Percentiles rank a stretch among this genome's conserved stretches.
Conservation (phyloP, 2,888 invertebrate genomes). For the Orthosia gothica region DNA sequence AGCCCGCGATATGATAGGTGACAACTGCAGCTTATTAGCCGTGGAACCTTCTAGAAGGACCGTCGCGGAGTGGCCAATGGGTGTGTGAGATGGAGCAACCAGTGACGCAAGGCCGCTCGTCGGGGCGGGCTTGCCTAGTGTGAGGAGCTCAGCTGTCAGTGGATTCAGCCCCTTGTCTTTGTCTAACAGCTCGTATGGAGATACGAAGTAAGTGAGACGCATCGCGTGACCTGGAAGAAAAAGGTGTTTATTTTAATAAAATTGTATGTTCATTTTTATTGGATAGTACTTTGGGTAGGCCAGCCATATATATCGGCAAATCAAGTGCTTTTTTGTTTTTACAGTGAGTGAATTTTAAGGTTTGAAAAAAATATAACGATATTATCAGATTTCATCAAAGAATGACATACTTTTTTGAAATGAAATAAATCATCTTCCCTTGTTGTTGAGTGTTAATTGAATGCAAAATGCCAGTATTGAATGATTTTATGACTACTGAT, state of each 20-base stretch:
- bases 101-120: slow-evolving; percentile 83
- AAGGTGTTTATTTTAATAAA: background rate
- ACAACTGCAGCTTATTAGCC: slow-evolving; percentile 95
- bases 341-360: background rate
- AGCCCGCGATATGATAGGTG: slow-evolving; percentile 93
- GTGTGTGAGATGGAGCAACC: slow-evolving; percentile 89
- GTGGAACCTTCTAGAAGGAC: slow-evolving; percentile 97
- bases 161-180: slow-evolving; percentile 94
- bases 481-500: too few species aligned
- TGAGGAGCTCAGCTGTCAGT: slow-evolving; percentile 94
- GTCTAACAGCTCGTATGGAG: slow-evolving; percentile 97
- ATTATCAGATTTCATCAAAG: too few species aligned
- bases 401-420: too few species aligned
- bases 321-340: background rate
- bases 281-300: background rate
- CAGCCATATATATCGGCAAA: background rate
- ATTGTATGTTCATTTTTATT: slow-evolving; percentile 7
- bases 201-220: slow-evolving; percentile 98
- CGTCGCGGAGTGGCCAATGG: slow-evolving; percentile 96
- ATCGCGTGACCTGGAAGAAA: slow-evolving; percentile 95
- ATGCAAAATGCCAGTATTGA: too few species aligned
- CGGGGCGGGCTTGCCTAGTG: slow-evolving; percentile 84
- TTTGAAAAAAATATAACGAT: too few species aligned
- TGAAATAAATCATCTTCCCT: too few species aligned
- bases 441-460: too few species aligned